A percentile compares a stretch with the other conserved stretches of the same genome.
Evolutionary conservation across 2,113 vertebrate species (phyloP).

Genomic region (Gymnorhina tibicen): DNA sequence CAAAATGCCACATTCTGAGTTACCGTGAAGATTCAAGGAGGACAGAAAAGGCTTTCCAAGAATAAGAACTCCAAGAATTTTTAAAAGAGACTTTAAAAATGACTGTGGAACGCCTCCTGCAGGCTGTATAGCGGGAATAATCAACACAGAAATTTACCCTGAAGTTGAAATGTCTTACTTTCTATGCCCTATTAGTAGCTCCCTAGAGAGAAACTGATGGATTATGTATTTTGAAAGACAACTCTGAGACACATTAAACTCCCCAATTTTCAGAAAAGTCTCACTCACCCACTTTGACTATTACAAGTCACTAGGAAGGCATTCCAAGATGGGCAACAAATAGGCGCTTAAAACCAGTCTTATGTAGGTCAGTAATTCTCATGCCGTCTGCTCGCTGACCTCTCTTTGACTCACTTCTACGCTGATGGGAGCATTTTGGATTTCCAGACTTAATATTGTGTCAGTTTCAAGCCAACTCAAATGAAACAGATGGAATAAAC

Average conservation of each 20-base stretch:
- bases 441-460: slow-evolving; percentile 1
- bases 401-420: not conserved
- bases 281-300: not conserved
- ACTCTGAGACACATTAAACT: not conserved
- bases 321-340: not conserved
- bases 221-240: not conserved
- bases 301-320: not conserved
- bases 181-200: not conserved
- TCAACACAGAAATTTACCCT: not conserved
- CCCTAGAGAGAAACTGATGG: not conserved
- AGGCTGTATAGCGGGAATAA: not conserved
- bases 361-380: not conserved
- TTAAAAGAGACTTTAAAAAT: not conserved
- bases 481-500: not conserved
- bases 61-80: not conserved
- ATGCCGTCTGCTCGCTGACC: not conserved
- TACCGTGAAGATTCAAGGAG: not conserved
- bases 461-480: not conserved
- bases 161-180: not conserved
- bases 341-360: not conserved
- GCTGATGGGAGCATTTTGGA: not conserved
- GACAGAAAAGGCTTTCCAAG: not conserved
- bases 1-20: not conserved
- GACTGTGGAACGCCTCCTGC: not conserved
- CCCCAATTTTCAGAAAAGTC: not conserved